phyloP scores from a whole-genome alignment of 2,113 vertebrate species.

The Hydropotes inermis region DNA sequence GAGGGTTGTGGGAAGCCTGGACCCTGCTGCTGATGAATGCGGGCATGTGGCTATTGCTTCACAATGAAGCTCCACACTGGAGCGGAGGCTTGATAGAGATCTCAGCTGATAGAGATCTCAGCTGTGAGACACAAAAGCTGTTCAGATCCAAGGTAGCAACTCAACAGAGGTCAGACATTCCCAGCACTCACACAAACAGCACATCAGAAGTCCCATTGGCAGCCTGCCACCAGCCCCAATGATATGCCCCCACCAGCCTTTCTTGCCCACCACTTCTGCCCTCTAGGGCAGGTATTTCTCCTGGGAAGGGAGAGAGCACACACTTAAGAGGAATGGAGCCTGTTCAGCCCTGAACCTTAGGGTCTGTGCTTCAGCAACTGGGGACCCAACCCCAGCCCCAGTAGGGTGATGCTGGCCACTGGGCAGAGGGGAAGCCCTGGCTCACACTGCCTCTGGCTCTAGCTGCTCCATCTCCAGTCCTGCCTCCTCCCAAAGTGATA shows the following conservation, averaged over 20 bases:
- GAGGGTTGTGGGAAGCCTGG: not conserved
- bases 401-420: not conserved
- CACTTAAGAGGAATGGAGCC: not conserved
- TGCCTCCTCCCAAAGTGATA: not conserved
- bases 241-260: not conserved
- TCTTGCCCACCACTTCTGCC: not conserved
- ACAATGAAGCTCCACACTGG: not conserved
- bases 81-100: not conserved
- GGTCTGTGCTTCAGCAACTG: not conserved
- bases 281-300: not conserved
- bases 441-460: not conserved
- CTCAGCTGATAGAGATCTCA: not conserved
- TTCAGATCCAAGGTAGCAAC: not conserved
- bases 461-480: not conserved
- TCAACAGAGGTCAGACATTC: not conserved
- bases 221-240: not conserved
- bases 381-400: not conserved
- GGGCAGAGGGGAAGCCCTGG: not conserved
- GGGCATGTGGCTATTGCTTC: not conserved
- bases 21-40: no score
- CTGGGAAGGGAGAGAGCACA: not conserved
- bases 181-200: not conserved
- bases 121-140: not conserved
- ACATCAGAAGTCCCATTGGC: not conserved
- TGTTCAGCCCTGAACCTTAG: not conserved